Evolutionary conservation across 2,888 invertebrate species (phyloP).

Genomic region (Aspidiotus rigidus): DNA sequence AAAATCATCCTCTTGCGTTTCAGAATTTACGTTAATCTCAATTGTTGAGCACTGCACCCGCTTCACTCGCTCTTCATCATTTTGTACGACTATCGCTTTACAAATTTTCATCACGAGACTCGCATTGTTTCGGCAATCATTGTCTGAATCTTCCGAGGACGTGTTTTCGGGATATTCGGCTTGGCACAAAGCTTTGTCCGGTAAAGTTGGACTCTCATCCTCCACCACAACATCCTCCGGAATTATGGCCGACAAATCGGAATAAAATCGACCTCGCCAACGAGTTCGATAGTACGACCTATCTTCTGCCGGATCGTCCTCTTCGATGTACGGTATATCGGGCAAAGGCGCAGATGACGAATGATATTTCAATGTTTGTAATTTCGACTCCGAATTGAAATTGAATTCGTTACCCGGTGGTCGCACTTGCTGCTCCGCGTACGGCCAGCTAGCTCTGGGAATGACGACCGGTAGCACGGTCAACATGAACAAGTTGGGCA

Average conservation of each 20-base stretch:
- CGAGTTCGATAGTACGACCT: background rate
- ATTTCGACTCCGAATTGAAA: constrained; percentile 57
- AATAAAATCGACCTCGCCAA: background rate
- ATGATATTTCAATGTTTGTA: constrained; percentile 42
- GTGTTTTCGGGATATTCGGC: constrained; percentile 22
- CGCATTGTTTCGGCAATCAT: constrained; percentile 7
- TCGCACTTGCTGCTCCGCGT: constrained; percentile 54
- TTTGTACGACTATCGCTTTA: constrained; percentile 14
- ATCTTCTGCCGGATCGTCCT: constrained; percentile 1
- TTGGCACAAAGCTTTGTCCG: constrained; percentile 6
- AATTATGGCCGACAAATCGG: background rate
- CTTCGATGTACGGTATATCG: background rate
- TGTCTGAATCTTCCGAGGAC: constrained; percentile 8
- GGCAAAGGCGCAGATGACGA: background rate
- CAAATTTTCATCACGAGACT: constrained; percentile 21
- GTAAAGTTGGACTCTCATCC: background rate
- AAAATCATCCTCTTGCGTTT: too few relatives aligned
- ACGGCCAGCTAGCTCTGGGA: constrained; percentile 68
- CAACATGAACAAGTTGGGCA: constrained; percentile 56
- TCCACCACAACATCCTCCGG: constrained; percentile 9
- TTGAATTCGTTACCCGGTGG: constrained; percentile 49
- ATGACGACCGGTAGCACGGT: constrained; percentile 67
- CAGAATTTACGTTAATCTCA: too few relatives aligned
- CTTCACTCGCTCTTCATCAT: too few relatives aligned
- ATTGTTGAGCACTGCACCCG: too few relatives aligned